phyloP scores from a whole-genome alignment of 2,797 vertebrate genomes.

The Glossophaga mutica region DNA sequence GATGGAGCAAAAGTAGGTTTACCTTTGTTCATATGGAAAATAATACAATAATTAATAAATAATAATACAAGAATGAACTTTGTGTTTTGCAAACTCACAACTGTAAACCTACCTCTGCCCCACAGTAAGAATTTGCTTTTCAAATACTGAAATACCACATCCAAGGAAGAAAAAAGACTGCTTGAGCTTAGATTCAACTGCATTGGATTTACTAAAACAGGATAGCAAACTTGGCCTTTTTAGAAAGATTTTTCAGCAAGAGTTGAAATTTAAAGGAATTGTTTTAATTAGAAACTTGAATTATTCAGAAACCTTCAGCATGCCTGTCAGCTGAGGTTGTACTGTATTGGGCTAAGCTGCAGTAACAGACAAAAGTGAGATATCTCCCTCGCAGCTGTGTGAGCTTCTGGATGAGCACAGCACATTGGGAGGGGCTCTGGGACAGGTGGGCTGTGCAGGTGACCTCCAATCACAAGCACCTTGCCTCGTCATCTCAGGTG shows the following conservation, averaged over 20 bases:
- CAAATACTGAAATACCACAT: background rate
- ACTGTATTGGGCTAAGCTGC: rapidly evolving
- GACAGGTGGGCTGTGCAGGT: background rate
- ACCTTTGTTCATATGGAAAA: background rate
- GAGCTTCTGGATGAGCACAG: background rate
- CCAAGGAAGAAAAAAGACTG: background rate
- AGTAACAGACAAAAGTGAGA: background rate
- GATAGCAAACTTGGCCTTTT: background rate
- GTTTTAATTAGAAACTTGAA: background rate
- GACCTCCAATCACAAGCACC: background rate
- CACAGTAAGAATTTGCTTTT: background rate
- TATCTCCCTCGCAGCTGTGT: rapidly evolving
- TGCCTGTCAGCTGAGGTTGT: background rate
- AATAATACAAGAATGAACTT: background rate
- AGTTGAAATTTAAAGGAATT: background rate
- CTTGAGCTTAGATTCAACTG: background rate
- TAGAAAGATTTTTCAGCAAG: background rate
- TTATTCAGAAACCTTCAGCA: background rate
- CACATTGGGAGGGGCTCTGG: background rate
- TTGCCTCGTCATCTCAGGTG: background rate
- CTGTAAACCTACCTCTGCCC: background rate
- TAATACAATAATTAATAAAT: background rate
- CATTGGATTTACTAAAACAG: background rate
- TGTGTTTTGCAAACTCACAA: background rate
- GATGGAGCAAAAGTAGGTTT: background rate